Conservation (phyloP, 2,113 vertebrate species). For the Anhinga anhinga region DNA sequence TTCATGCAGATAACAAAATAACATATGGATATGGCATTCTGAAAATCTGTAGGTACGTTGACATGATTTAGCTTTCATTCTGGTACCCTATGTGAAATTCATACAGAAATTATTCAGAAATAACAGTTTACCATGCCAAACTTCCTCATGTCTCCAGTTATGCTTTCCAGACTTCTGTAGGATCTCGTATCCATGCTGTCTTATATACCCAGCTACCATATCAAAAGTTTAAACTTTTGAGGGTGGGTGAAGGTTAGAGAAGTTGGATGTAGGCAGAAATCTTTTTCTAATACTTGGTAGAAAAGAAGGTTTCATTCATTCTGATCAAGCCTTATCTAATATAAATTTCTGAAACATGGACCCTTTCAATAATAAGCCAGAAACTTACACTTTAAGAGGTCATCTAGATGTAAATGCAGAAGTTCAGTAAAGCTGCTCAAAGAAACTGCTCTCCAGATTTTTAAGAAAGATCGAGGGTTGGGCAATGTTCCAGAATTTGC, state of each 20-base stretch:
- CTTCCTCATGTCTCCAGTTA: not conserved
- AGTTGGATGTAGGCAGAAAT: not conserved
- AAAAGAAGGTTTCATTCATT: not conserved
- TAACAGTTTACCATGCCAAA: not conserved
- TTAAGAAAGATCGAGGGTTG: not conserved
- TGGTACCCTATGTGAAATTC: not conserved
- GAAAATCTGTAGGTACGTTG: not conserved
- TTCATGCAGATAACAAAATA: not conserved
- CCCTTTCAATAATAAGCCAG: not conserved
- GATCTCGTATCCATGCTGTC: not conserved
- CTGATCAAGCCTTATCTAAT: not conserved
- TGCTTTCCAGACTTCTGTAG: not conserved
- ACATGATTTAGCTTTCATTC: not conserved
- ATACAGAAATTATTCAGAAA: not conserved
- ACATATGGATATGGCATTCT: not conserved
- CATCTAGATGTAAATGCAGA: constrained; percentile 34
- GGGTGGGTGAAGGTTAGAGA: not conserved
- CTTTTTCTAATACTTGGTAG: not conserved
- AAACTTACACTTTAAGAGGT: not conserved
- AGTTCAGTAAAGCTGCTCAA: not conserved
- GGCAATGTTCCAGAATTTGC: not conserved
- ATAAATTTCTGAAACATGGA: not conserved
- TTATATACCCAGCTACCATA: not conserved
- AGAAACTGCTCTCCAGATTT: not conserved
- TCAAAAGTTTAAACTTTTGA: not conserved